A percentile compares a stretch with the other conserved stretches of the same genome.
Evolutionary conservation across 1,140 invertebrate genomes (phyloP).

Genomic region (Apis dorsata): DNA sequence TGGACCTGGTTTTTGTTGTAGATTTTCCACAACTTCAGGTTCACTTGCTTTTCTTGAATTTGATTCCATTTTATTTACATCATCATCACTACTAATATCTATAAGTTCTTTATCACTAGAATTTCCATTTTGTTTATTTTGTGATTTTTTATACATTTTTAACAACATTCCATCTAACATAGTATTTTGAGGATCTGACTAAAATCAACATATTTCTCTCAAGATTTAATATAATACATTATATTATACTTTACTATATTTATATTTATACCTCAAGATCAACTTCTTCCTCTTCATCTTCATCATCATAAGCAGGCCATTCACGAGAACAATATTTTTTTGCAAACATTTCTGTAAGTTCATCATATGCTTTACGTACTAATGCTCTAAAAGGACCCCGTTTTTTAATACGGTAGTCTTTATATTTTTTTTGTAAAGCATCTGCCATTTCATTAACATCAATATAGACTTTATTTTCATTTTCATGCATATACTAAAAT

Average conservation of each 20-base stretch:
- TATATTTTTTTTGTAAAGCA: constrained; percentile 85
- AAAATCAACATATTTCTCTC: constrained; percentile 29
- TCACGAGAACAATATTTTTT: constrained; percentile 63
- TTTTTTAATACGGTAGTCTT: constrained; percentile 86
- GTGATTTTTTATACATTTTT: constrained; percentile 73
- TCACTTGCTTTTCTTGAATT: constrained; percentile 39
- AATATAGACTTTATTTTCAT: constrained; percentile 86
- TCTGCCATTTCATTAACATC: constrained; percentile 88
- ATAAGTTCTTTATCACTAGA: constrained; percentile 79
- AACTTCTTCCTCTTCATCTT: constrained; percentile 81
- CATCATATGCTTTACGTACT: constrained; percentile 83
- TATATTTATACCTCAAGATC: constrained; percentile 79
- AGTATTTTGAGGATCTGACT: constrained; percentile 70
- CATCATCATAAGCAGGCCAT: constrained; percentile 72
- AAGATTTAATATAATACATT: background rate
- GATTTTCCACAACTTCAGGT: constrained; percentile 3
- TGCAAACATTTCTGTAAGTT: constrained; percentile 76
- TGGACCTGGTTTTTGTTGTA: background rate
- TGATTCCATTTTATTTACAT: constrained; percentile 64
- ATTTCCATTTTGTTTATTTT: constrained; percentile 75
- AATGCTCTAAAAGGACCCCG: constrained; percentile 83
- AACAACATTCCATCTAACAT: constrained; percentile 64
- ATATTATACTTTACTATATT: background rate
- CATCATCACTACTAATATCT: constrained; percentile 80
- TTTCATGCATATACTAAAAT: constrained; percentile 85